These are phyloP conservation scores for Tetragonula clypearis DNA, from an alignment of 1,140 invertebrate species.

Conservation along the genomic window DNA sequence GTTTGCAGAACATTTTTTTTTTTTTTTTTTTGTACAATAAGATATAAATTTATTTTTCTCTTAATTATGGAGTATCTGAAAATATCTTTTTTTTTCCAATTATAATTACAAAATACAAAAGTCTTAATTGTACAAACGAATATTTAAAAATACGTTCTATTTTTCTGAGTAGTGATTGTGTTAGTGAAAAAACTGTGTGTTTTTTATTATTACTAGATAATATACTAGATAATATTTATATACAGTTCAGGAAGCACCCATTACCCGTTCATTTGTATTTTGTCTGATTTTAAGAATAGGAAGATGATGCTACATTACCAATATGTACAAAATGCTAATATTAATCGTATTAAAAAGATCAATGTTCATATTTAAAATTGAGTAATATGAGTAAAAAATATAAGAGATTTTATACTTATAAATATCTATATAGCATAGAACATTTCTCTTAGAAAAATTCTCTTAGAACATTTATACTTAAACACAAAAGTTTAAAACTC, in stretches of 20 bases:
- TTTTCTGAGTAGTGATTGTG: not conserved
- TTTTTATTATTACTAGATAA: not conserved
- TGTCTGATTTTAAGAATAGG: not conserved
- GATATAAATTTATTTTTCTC: not conserved
- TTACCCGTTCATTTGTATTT: conserved; percentile 34
- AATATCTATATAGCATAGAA: not conserved
- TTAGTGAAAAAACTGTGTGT: not conserved
- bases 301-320: conserved; percentile 12
- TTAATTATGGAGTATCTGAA: not conserved
- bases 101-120: not conserved
- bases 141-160: conserved; percentile 39
- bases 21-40: not conserved
- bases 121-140: conserved; percentile 28
- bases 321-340: not conserved
- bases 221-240: conserved; percentile 23
- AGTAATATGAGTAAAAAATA: conserved; percentile 4
- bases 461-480: not conserved
- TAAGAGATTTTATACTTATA: not conserved
- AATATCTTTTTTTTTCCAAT: conserved; percentile 8
- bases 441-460: not conserved
- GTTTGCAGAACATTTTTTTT: conserved; percentile 14
- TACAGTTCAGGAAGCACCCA: conserved; percentile 46
- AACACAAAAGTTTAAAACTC: not conserved
- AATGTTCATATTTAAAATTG: not conserved
- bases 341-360: not conserved